A percentile compares a stretch with the other conserved stretches of the same genome.
These are phyloP conservation scores for Edolisoma coerulescens DNA, from an alignment of 2,113 vertebrate genomes.

Conservation along the genomic window DNA sequence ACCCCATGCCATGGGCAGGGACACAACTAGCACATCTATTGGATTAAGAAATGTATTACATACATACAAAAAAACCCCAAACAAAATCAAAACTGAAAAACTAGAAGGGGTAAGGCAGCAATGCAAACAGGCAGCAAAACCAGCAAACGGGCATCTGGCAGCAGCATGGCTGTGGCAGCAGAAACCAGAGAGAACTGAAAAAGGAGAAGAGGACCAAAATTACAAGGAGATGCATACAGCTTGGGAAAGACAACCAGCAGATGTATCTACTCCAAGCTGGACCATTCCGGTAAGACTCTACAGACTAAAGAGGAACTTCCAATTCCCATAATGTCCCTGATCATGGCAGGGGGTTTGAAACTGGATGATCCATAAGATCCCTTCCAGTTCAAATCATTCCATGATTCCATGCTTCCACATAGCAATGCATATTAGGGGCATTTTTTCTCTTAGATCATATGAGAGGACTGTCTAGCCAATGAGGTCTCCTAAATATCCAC, in stretches of 20 bases:
- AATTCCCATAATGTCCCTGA: background rate
- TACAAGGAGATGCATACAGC: background rate
- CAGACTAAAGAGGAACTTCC: background rate
- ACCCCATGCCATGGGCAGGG: background rate
- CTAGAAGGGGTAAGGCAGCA: background rate
- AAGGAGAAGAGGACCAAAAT: background rate
- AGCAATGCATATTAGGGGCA: too few relatives aligned
- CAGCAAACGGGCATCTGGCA: background rate
- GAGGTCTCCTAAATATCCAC: background rate
- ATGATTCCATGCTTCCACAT: rapidly evolving
- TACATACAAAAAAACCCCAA: background rate
- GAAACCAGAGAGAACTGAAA: background rate
- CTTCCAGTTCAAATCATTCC: background rate
- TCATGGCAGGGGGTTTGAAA: background rate
- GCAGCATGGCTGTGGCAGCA: background rate
- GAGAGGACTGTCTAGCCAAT: background rate
- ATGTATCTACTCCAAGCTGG: background rate
- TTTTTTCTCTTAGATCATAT: background rate
- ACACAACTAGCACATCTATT: background rate
- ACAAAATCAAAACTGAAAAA: background rate
- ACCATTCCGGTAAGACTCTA: background rate
- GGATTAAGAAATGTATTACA: background rate
- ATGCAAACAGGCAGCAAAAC: background rate
- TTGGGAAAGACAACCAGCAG: background rate
- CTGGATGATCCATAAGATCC: background rate